Evolutionary conservation across 2,888 invertebrate genomes (phyloP).

Genomic region (Xestia xanthographa): DNA sequence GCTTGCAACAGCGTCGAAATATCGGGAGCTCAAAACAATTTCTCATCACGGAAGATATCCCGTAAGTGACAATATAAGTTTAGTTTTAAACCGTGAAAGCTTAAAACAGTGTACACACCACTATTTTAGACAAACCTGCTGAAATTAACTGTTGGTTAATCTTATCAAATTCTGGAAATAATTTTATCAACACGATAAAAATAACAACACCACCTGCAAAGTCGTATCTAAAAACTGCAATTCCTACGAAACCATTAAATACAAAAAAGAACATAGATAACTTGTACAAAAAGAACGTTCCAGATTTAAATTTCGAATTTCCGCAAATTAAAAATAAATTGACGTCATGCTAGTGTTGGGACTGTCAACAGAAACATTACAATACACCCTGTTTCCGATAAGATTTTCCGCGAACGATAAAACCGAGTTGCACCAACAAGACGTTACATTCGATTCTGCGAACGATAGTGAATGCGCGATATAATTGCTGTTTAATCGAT

Average conservation of each 20-base stretch:
- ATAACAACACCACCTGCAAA: constrained; percentile 1
- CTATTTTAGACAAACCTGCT: too few species aligned
- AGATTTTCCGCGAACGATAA: constrained; percentile 62
- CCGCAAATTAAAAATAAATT: constrained; percentile 22
- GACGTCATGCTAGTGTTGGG: constrained; percentile 50
- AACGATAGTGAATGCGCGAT: constrained; percentile 62
- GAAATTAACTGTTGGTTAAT: too few species aligned
- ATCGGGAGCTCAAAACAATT: too few species aligned
- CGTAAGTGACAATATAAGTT: too few species aligned
- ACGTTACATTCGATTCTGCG: constrained; percentile 59
- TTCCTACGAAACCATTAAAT: background rate
- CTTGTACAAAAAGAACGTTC: constrained; percentile 14
- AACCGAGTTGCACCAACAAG: constrained; percentile 58
- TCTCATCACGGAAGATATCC: too few species aligned
- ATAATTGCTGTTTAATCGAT: constrained; percentile 64
- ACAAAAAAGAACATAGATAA: background rate
- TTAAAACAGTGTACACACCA: too few species aligned
- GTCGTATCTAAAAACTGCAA: constrained; percentile 20
- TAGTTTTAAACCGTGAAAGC: too few species aligned
- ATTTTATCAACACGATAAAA: constrained; percentile 6
- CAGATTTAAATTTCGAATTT: constrained; percentile 18
- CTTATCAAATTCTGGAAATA: background rate
- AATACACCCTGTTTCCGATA: constrained; percentile 49
- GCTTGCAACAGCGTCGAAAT: too few species aligned
- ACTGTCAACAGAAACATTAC: constrained; percentile 46